Evolutionary conservation across 2,888 invertebrate species (phyloP).

Genomic region (Ditula angustiorana): DNA sequence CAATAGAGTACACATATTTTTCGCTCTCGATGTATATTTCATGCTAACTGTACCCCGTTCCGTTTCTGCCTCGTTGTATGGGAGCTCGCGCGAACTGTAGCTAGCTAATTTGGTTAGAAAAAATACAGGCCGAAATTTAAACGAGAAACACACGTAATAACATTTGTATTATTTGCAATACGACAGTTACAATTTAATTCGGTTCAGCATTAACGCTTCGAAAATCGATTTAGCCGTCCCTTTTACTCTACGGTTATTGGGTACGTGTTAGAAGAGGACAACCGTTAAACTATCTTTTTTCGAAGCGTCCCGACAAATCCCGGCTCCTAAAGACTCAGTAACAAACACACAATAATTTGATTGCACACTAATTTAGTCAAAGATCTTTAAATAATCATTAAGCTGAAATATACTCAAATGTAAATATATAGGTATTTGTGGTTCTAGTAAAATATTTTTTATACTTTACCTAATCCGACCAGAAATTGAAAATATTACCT

Average conservation of each 20-base stretch:
- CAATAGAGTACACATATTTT: too few relatives aligned
- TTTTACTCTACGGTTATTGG: background rate
- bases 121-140: too few relatives aligned
- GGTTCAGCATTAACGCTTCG: background rate
- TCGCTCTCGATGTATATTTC: too few relatives aligned
- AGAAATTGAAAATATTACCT: slow-evolving; percentile 4
- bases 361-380: slow-evolving; percentile 57
- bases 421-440: slow-evolving; percentile 26
- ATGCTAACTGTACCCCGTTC: too few relatives aligned
- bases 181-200: background rate
- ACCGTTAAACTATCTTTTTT: background rate
- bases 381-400: slow-evolving; percentile 21
- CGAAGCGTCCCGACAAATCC: background rate
- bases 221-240: background rate
- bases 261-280: background rate
- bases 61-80: too few relatives aligned
- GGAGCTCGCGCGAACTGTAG: too few relatives aligned
- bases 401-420: slow-evolving; percentile 23
- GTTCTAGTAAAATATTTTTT: slow-evolving; percentile 22
- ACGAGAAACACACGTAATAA: too few relatives aligned
- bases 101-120: too few relatives aligned
- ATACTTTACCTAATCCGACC: slow-evolving; percentile 2
- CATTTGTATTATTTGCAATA: background rate
- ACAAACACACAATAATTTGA: slow-evolving; percentile 39
- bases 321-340: slow-evolving; percentile 11